These are phyloP conservation scores for Acyrthosiphon pisum DNA, from an alignment of 1,140 invertebrate genomes.

Conservation along the genomic window DNA sequence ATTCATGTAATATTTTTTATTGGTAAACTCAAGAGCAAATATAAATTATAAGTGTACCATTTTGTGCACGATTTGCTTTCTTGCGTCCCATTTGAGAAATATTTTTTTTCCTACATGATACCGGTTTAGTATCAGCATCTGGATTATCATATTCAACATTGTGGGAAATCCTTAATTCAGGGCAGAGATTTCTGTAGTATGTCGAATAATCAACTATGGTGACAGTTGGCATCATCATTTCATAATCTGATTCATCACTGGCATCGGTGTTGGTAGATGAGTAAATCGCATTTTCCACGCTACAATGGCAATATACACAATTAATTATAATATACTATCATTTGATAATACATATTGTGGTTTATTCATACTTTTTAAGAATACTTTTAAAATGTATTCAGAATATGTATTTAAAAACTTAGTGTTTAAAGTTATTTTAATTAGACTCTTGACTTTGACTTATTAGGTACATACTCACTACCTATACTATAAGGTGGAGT, in stretches of 20 bases:
- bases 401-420: no score
- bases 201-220: not conserved
- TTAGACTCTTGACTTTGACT: no score
- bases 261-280: not conserved
- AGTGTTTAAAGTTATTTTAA: no score
- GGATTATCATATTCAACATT: not conserved
- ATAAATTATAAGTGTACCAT: constrained; percentile 18
- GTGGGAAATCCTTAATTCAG: not conserved
- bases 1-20: not conserved
- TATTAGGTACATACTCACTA: no score
- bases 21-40: not conserved
- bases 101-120: constrained; percentile 8
- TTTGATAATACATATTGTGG: not conserved
- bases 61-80: constrained; percentile 44
- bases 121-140: not conserved
- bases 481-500: no score
- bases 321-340: not conserved
- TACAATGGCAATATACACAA: not conserved
- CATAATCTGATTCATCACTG: not conserved
- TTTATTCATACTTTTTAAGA: not conserved
- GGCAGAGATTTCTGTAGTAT: not conserved
- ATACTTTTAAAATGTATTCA: no score
- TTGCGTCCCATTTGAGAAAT: constrained; percentile 38
- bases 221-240: not conserved
- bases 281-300: not conserved